Evolutionary conservation across 2,888 invertebrate species (phyloP).

Genomic region (Lymantria monacha): DNA sequence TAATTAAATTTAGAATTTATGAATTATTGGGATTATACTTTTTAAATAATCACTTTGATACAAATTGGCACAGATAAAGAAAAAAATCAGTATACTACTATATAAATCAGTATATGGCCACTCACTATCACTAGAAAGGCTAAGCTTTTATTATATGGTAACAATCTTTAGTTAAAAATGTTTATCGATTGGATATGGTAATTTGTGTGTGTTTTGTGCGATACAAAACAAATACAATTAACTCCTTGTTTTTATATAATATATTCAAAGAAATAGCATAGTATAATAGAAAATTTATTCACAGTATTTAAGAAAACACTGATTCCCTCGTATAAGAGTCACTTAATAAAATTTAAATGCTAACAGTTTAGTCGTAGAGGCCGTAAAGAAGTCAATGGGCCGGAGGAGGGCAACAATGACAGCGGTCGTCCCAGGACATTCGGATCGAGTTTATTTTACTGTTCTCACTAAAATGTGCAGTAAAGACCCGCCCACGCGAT

Average conservation of each 20-base stretch:
- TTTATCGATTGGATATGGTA: too few relatives aligned
- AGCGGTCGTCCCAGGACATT: slow-evolving; percentile 61
- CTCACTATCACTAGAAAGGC: too few relatives aligned
- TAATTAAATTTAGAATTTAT: too few relatives aligned
- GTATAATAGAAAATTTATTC: slow-evolving; percentile 20
- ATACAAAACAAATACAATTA: slow-evolving; percentile 28
- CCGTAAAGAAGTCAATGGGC: slow-evolving; percentile 59
- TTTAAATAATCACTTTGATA: too few relatives aligned
- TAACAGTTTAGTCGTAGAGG: slow-evolving; percentile 59
- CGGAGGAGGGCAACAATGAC: slow-evolving; percentile 62
- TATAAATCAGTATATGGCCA: too few relatives aligned
- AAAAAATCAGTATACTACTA: too few relatives aligned
- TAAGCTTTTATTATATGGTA: too few relatives aligned
- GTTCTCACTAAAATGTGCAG: slow-evolving; percentile 68
- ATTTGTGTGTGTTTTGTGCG: too few relatives aligned
- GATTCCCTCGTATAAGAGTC: slow-evolving; percentile 36
- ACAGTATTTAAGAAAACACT: slow-evolving; percentile 27
- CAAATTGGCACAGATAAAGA: too few relatives aligned
- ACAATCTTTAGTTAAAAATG: slow-evolving; percentile 49
- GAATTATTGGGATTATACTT: too few relatives aligned
- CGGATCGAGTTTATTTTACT: slow-evolving; percentile 69
- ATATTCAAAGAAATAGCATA: background rate
- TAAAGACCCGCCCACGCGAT: slow-evolving; percentile 76
- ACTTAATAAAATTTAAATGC: slow-evolving; percentile 57
- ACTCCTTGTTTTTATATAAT: background rate